A percentile compares a stretch with the other conserved stretches of the same genome.
These are phyloP conservation scores for Lepidurus couesii DNA, from an alignment of 1,140 invertebrate genomes.

Conservation along the genomic window DNA sequence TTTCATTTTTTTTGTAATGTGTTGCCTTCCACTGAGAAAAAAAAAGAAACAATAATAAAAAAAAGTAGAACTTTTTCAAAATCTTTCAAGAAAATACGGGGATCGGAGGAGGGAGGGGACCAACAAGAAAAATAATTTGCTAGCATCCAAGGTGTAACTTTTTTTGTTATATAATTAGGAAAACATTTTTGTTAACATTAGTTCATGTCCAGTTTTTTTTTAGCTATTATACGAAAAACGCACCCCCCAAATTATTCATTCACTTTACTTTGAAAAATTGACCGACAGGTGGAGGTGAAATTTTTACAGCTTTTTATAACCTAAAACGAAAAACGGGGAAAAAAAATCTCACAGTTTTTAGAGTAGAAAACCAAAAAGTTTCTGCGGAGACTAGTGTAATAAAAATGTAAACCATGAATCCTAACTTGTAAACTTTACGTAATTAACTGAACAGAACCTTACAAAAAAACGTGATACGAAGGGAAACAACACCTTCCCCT, in stretches of 20 bases:
- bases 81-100: slow-evolving; percentile 19
- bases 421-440: neutral
- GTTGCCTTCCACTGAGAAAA: neutral
- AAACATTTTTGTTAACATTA: neutral
- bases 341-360: neutral
- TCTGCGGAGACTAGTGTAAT: neutral
- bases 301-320: neutral
- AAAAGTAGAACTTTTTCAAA: neutral
- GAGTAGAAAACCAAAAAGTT: neutral
- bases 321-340: no score
- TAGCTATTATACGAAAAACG: neutral
- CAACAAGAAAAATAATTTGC: slow-evolving; percentile 22
- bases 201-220: neutral
- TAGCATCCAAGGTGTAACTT: neutral
- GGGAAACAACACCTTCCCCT: neutral
- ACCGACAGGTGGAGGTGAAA: neutral
- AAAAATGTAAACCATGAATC: neutral
- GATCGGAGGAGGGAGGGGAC: neutral
- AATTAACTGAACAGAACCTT: no score
- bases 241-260: neutral
- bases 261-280: neutral
- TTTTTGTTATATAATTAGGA: neutral
- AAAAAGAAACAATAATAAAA: neutral
- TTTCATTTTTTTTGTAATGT: neutral
- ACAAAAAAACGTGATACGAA: neutral